Percentiles rank a stretch among this genome's conserved stretches.
Evolutionary conservation across 2,888 invertebrate genomes (phyloP).

Genomic region (Sinelater perroti): DNA sequence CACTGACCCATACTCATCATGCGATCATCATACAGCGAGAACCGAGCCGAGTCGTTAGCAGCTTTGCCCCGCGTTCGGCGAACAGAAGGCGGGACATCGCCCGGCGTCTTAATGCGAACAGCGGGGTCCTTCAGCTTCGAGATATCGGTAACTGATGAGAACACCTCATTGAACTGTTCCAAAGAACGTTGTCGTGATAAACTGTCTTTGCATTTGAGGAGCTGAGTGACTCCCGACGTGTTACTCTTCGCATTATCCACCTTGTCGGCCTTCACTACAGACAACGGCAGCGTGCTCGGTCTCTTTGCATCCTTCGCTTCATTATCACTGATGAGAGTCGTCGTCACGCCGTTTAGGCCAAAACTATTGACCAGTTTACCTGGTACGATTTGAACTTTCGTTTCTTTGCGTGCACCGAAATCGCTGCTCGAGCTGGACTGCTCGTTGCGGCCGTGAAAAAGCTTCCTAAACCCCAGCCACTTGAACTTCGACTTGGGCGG

Average conservation of each 20-base stretch:
- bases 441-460: constrained; percentile 56
- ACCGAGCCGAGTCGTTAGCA: constrained; percentile 69
- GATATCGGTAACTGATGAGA: constrained; percentile 73
- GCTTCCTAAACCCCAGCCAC: constrained; percentile 64
- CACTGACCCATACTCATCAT: constrained; percentile 74
- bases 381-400: constrained; percentile 66
- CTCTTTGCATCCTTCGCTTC: constrained; percentile 52
- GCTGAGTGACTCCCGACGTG: constrained; percentile 57
- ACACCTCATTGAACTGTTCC: constrained; percentile 80
- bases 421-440: constrained; percentile 49
- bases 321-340: constrained; percentile 56
- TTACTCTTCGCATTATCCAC: constrained; percentile 44
- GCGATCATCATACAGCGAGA: constrained; percentile 88
- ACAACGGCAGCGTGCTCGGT: constrained; percentile 62
- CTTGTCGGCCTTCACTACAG: constrained; percentile 47
- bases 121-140: constrained; percentile 76
- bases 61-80: constrained; percentile 74
- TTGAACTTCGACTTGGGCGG: constrained; percentile 43
- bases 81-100: constrained; percentile 82
- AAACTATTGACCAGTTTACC: constrained; percentile 61
- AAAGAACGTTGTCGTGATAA: constrained; percentile 72
- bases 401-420: constrained; percentile 56
- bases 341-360: constrained; percentile 64
- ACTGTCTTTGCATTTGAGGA: constrained; percentile 57
- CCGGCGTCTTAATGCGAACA: constrained; percentile 81